Evolutionary conservation across 2,797 vertebrate species (phyloP).

Genomic region (Trachurus trachurus): DNA sequence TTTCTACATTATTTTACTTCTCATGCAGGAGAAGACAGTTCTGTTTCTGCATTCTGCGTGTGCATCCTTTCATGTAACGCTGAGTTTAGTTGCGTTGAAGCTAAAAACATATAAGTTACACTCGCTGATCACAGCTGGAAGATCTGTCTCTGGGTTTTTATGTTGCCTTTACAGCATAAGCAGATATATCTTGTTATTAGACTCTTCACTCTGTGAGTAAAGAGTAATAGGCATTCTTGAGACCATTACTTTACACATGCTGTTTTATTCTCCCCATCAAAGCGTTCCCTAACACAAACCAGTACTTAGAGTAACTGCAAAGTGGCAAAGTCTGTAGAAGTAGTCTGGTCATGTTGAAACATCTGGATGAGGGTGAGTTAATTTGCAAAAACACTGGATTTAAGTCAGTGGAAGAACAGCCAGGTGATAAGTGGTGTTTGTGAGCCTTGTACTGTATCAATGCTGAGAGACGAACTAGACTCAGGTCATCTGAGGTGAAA

Average conservation of each 20-base stretch:
- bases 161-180: background rate
- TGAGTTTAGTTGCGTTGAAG: background rate
- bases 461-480: background rate
- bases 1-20: background rate
- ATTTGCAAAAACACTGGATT: background rate
- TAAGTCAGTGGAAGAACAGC: background rate
- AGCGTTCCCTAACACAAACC: background rate
- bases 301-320: background rate
- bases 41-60: background rate
- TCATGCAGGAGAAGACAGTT: background rate
- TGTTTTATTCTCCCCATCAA: background rate
- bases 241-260: background rate
- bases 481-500: constrained; percentile 21
- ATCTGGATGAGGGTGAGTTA: background rate
- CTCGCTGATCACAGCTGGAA: background rate
- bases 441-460: background rate
- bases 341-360: background rate
- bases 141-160: background rate
- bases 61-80: background rate
- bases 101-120: constrained; percentile 5
- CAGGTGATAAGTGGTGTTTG: constrained; percentile 16
- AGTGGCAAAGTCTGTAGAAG: background rate
- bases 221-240: background rate
- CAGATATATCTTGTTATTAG: background rate
- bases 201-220: background rate